These are phyloP conservation scores for Syrphus vitripennis DNA, from an alignment of 2,888 invertebrate species.

Conservation along the genomic window DNA sequence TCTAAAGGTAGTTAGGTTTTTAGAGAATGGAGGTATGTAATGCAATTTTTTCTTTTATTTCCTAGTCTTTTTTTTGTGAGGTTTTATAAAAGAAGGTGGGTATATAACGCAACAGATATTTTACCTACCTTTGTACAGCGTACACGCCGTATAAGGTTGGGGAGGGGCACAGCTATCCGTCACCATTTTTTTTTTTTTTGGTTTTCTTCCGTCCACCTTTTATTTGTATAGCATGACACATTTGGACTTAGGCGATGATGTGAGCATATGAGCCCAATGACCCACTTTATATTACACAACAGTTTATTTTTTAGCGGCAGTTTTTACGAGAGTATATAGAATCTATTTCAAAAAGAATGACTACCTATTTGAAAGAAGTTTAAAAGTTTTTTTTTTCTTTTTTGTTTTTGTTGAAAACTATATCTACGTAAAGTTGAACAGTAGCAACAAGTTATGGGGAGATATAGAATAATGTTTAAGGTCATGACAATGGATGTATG, in stretches of 20 bases:
- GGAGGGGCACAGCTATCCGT: conserved; percentile 50
- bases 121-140: not conserved
- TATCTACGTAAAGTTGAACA: not conserved
- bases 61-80: not conserved
- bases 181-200: conserved; percentile 4
- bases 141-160: not conserved
- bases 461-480: not conserved
- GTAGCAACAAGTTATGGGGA: not conserved
- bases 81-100: not conserved
- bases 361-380: not conserved
- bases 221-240: conserved; percentile 49
- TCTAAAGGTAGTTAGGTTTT: conserved; percentile 1
- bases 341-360: conserved; percentile 21
- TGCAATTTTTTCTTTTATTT: conserved; percentile 29
- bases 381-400: not conserved
- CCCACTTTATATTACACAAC: conserved; percentile 43
- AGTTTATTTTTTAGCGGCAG: conserved; percentile 21
- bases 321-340: conserved; percentile 9
- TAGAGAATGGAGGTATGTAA: conserved; percentile 22
- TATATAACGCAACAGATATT: conserved; percentile 44
- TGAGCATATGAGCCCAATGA: conserved; percentile 45
- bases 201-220: conserved; percentile 8
- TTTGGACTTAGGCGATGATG: conserved; percentile 48
- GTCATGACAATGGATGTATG: conserved; percentile 24
- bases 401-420: not conserved